These are phyloP conservation scores for Cochlearius cochlearius DNA, from an alignment of 2,113 vertebrate species.

Conservation along the genomic window DNA sequence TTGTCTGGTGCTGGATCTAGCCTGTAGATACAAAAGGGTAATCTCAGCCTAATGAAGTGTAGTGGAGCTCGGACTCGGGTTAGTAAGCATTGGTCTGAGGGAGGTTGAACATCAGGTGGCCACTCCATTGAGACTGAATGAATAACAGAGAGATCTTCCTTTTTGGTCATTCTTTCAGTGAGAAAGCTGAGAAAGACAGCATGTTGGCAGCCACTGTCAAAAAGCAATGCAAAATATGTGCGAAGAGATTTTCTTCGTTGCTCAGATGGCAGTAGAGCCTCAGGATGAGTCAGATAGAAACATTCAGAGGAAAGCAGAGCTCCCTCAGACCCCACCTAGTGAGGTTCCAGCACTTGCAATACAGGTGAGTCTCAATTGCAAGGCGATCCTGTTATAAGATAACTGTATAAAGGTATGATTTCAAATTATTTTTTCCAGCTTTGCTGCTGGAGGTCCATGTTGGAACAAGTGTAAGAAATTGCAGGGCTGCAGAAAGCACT, in stretches of 20 bases:
- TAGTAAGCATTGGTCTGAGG: not conserved
- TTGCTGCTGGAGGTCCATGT: not conserved
- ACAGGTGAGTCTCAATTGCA: not conserved
- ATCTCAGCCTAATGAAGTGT: not conserved
- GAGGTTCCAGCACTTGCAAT: not conserved
- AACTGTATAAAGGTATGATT: fast-evolving
- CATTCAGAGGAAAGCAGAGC: not conserved
- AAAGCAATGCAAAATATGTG: not conserved
- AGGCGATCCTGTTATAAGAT: not conserved
- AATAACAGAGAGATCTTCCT: not conserved
- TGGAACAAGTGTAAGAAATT: not conserved
- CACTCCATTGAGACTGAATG: fast-evolving
- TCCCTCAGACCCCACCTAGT: not conserved
- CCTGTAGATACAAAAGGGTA: not conserved
- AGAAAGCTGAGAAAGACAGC: not conserved
- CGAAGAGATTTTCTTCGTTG: not conserved
- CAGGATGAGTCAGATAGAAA: not conserved
- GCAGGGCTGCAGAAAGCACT: not conserved
- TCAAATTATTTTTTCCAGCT: not conserved
- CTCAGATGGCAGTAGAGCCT: not conserved
- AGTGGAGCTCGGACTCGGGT: not conserved
- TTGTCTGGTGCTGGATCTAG: not conserved
- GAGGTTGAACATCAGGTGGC: not conserved
- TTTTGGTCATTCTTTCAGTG: not conserved
- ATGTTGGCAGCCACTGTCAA: not conserved